Conservation (phyloP, 2,113 vertebrate species). For the Tauraco erythrolophus region DNA sequence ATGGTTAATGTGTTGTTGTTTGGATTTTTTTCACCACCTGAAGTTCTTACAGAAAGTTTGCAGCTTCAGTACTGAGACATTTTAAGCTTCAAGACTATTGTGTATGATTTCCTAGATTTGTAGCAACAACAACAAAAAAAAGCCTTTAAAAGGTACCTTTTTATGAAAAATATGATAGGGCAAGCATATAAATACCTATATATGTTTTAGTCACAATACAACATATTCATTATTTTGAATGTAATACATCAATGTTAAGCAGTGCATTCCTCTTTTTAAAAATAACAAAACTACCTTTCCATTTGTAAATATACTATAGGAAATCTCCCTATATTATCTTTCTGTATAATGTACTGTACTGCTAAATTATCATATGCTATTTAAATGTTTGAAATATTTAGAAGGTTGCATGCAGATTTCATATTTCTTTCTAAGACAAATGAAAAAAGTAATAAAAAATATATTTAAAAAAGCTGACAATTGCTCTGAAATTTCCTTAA, state of each 20-base stretch:
- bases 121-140: not conserved
- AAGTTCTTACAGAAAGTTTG: constrained; percentile 22
- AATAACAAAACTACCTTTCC: constrained; percentile 58
- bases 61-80: constrained; percentile 24
- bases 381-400: constrained; percentile 85
- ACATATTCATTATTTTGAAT: constrained; percentile 46
- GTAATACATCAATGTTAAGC: constrained; percentile 57
- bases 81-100: constrained; percentile 40
- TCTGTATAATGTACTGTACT: constrained; percentile 79
- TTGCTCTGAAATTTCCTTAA: not conserved
- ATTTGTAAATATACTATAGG: constrained; percentile 82
- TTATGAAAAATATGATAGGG: constrained; percentile 46
- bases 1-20: not conserved
- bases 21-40: not conserved
- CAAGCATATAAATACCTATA: constrained; percentile 32
- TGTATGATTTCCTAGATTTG: constrained; percentile 40
- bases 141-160: constrained; percentile 49
- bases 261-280: constrained; percentile 76
- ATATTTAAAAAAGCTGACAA: constrained; percentile 59
- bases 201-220: constrained; percentile 54
- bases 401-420: constrained; percentile 83
- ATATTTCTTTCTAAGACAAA: constrained; percentile 87
- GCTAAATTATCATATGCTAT: constrained; percentile 85
- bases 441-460: constrained; percentile 81
- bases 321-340: constrained; percentile 76